Evolutionary conservation across 1,140 invertebrate genomes (phyloP).

Genomic region (Trichomalopsis sarcophagae): DNA sequence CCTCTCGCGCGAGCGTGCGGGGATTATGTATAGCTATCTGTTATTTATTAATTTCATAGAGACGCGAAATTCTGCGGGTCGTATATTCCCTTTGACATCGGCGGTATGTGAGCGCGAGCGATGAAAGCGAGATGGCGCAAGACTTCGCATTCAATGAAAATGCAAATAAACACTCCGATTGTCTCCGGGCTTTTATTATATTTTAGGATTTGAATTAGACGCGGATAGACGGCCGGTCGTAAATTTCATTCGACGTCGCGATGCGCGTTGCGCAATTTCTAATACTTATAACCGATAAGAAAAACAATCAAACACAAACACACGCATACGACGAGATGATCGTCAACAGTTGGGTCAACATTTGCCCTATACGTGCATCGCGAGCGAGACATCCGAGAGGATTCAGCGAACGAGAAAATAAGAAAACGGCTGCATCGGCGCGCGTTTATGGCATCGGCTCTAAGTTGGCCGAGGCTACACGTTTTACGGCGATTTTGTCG

Average conservation of each 20-base stretch:
- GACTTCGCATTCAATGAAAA: not conserved
- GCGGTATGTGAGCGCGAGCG: too few species aligned
- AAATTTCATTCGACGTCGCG: not conserved
- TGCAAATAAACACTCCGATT: not conserved
- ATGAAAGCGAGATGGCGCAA: too few species aligned
- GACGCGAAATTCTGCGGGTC: too few species aligned
- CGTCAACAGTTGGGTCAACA: not conserved
- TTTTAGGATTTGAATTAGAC: not conserved
- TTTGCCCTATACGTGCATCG: not conserved
- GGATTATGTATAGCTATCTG: too few species aligned
- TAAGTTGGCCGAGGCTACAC: constrained; percentile 73
- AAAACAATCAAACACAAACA: too few species aligned
- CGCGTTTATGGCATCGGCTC: constrained; percentile 68
- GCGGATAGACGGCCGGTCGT: not conserved
- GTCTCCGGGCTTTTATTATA: not conserved
- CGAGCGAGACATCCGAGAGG: constrained; percentile 24
- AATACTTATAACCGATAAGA: too few species aligned
- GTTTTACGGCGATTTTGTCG: constrained; percentile 71
- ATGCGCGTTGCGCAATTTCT: too few species aligned
- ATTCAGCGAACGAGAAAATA: constrained; percentile 54
- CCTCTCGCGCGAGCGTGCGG: not conserved
- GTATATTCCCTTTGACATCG: too few species aligned
- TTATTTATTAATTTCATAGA: too few species aligned
- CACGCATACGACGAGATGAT: not conserved
- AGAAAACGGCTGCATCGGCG: constrained; percentile 48